Percentiles rank a stretch among this genome's conserved stretches.
These are phyloP conservation scores for Thyatira batis DNA, from an alignment of 2,888 invertebrate species.

Conservation along the genomic window DNA sequence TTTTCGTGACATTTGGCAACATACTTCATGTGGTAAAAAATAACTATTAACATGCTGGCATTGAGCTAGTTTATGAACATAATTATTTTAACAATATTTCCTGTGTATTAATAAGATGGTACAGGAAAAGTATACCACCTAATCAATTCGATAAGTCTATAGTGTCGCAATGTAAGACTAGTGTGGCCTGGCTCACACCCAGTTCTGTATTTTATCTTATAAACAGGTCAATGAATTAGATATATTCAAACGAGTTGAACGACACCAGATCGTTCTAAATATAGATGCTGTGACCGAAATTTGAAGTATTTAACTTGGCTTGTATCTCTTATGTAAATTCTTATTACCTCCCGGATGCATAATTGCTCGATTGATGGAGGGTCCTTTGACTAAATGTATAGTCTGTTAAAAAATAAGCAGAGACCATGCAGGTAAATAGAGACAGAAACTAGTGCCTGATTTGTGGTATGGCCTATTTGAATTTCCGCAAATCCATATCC, in stretches of 20 bases:
- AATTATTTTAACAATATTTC: no score
- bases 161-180: slow-evolving; percentile 33
- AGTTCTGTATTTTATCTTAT: slow-evolving; percentile 55
- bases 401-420: no score
- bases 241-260: slow-evolving; percentile 47
- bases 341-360: not conserved
- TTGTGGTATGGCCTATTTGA: slow-evolving; percentile 17
- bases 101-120: not conserved
- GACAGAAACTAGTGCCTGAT: not conserved
- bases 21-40: no score
- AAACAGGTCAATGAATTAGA: slow-evolving; percentile 55
- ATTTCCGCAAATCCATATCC: slow-evolving; percentile 19
- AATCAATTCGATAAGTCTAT: slow-evolving; percentile 10
- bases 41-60: no score
- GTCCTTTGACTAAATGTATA: no score
- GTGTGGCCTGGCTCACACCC: slow-evolving; percentile 37
- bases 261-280: slow-evolving; percentile 44
- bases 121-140: slow-evolving; percentile 4
- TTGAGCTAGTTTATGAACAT: no score
- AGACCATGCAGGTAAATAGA: no score
- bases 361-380: no score
- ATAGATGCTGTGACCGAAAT: slow-evolving; percentile 44
- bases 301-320: slow-evolving; percentile 6
- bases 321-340: not conserved
- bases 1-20: no score